Evolutionary conservation across 2,797 vertebrate species (phyloP).

Genomic region (Lophotriccus pileatus): DNA sequence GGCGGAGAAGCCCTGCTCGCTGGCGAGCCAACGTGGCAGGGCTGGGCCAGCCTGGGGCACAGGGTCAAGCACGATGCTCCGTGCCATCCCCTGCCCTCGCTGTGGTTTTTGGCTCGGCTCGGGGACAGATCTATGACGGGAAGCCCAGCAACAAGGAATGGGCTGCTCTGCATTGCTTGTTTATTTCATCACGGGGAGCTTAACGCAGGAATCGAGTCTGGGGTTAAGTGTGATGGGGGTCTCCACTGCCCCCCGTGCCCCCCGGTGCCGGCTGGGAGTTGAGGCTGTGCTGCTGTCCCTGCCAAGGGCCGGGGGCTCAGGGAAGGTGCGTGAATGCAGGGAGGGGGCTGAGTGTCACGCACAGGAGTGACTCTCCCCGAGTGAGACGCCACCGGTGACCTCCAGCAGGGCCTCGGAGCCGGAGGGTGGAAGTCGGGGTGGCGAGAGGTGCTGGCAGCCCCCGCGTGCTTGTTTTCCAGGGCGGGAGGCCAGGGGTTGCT

Average conservation of each 20-base stretch:
- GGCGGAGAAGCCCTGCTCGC: neutral
- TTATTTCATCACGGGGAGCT: constrained; percentile 37
- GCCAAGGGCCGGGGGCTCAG: neutral
- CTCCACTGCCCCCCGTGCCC: rapidly evolving
- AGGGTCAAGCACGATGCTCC: neutral
- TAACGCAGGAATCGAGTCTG: neutral
- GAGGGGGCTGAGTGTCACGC: neutral
- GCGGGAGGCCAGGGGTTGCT: constrained; percentile 4
- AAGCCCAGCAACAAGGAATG: neutral
- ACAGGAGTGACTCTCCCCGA: neutral
- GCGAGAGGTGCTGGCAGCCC: neutral
- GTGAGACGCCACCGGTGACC: neutral
- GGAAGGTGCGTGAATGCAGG: neutral
- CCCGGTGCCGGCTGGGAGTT: rapidly evolving
- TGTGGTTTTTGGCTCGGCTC: neutral
- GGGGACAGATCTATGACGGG: neutral
- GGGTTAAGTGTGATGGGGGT: neutral
- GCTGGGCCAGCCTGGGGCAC: neutral
- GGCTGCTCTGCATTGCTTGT: constrained; percentile 5
- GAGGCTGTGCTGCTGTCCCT: neutral
- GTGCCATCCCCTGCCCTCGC: neutral
- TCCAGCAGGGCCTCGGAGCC: neutral
- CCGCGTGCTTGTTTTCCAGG: neutral
- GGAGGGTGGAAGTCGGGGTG: neutral
- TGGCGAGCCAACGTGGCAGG: constrained; percentile 17